Percentiles rank a stretch among this genome's conserved stretches.
phyloP scores from a whole-genome alignment of 1,140 invertebrate species.

The Ceratina australensis region DNA sequence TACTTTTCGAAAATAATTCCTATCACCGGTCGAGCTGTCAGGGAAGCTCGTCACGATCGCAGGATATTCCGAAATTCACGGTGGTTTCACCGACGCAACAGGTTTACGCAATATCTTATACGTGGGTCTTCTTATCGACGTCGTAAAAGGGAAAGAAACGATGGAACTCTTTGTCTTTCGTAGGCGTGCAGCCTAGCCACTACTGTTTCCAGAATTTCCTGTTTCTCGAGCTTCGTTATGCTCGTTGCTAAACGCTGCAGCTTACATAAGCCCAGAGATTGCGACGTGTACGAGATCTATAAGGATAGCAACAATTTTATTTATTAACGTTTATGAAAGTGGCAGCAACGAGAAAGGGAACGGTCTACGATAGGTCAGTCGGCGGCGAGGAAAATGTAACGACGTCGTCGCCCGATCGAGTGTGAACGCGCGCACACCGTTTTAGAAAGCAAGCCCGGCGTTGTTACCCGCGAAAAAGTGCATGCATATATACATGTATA shows the following conservation, averaged over 20 bases:
- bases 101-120: neutral
- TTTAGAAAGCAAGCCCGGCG: slow-evolving; percentile 35
- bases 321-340: slow-evolving; percentile 32
- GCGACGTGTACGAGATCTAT: too few relatives aligned
- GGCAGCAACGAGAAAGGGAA: slow-evolving; percentile 33
- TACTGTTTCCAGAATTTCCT: too few relatives aligned
- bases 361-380: slow-evolving; percentile 33
- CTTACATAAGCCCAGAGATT: too few relatives aligned
- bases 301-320: too few relatives aligned
- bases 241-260: too few relatives aligned
- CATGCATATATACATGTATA: slow-evolving; percentile 9
- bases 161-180: too few relatives aligned
- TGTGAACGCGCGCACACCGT: neutral
- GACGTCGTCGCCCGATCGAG: slow-evolving; percentile 5
- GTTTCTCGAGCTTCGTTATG: too few relatives aligned
- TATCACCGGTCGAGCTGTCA: neutral
- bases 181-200: too few relatives aligned
- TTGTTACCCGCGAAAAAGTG: neutral
- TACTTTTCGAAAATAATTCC: slow-evolving; percentile 3
- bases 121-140: slow-evolving; percentile 5
- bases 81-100: slow-evolving; percentile 13
- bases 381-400: slow-evolving; percentile 28
- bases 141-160: neutral
- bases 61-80: slow-evolving; percentile 37
- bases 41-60: slow-evolving; percentile 26